phyloP scores from a whole-genome alignment of 2,888 invertebrate genomes.

The Drosophila fulvimacula region DNA sequence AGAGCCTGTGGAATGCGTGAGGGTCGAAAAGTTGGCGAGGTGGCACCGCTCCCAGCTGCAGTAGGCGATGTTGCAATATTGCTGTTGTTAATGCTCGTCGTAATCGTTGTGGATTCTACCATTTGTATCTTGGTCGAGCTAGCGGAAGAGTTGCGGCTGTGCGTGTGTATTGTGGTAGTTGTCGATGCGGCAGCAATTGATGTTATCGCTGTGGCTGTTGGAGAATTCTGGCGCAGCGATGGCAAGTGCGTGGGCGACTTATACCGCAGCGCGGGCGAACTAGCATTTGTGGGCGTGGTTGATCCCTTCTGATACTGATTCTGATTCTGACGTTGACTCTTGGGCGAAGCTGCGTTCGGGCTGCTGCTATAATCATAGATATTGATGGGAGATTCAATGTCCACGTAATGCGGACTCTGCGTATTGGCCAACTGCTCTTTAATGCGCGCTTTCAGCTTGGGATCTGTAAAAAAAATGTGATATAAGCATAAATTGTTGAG shows the following conservation, averaged over 20 bases:
- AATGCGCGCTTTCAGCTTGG: conserved; percentile 93
- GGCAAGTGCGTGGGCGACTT: conserved; percentile 82
- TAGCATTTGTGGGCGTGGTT: conserved; percentile 60
- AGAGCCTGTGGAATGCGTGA: conserved; percentile 87
- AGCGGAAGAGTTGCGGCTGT: conserved; percentile 81
- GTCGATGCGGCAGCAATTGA: conserved; percentile 35
- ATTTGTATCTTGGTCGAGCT: conserved; percentile 83
- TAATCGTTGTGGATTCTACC: conserved; percentile 70
- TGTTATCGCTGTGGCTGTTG: conserved; percentile 41
- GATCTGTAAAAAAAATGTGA: conserved; percentile 87
- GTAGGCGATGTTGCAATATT: conserved; percentile 59
- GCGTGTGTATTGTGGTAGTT: conserved; percentile 61
- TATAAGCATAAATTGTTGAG: not conserved
- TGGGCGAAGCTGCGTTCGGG: conserved; percentile 62
- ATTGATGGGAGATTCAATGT: conserved; percentile 85
- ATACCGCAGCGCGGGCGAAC: conserved; percentile 70
- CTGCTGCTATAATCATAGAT: conserved; percentile 84
- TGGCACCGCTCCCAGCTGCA: conserved; percentile 55
- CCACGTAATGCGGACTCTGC: conserved; percentile 86
- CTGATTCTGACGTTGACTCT: conserved; percentile 50
- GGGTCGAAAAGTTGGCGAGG: conserved; percentile 84
- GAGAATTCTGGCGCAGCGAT: conserved; percentile 71
- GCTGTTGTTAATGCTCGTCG: conserved; percentile 59
- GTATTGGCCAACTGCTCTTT: conserved; percentile 89
- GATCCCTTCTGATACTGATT: conserved; percentile 47